These are phyloP conservation scores for Blera fallax DNA, from an alignment of 2,888 invertebrate genomes.

Conservation along the genomic window DNA sequence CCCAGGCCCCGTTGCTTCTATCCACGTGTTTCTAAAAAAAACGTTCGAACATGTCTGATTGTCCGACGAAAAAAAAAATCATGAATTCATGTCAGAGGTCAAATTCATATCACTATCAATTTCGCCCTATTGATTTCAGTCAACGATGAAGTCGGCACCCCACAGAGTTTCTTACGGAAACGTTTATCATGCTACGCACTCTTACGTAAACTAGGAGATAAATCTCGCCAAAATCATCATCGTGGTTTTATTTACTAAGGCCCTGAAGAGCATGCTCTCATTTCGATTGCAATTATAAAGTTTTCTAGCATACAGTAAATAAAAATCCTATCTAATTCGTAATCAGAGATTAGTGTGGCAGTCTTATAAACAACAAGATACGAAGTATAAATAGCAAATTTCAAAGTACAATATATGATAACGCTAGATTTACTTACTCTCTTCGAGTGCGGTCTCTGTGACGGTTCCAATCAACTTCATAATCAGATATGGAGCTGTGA, in stretches of 20 bases:
- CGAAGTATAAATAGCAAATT: background rate
- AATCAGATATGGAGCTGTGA: conserved; percentile 95
- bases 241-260: too few relatives aligned
- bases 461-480: conserved; percentile 89
- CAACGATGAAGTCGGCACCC: background rate
- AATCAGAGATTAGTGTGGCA: conserved; percentile 31
- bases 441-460: conserved; percentile 83
- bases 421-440: conserved; percentile 82
- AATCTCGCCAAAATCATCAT: background rate
- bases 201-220: background rate
- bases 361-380: background rate
- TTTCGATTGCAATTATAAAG: too few relatives aligned
- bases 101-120: background rate
- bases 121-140: background rate
- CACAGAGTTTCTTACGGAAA: background rate
- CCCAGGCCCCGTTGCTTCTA: background rate
- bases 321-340: conserved; percentile 15
- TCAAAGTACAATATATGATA: conserved; percentile 27
- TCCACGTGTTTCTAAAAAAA: background rate
- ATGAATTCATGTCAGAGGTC: background rate
- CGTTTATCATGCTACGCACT: background rate
- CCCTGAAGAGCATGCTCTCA: too few relatives aligned
- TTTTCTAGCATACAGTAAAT: background rate
- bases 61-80: background rate
- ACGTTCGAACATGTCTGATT: background rate